A percentile compares a stretch with the other conserved stretches of the same genome.
Conservation (phyloP, 2,888 invertebrate genomes). For the Drosophila longiperda region DNA sequence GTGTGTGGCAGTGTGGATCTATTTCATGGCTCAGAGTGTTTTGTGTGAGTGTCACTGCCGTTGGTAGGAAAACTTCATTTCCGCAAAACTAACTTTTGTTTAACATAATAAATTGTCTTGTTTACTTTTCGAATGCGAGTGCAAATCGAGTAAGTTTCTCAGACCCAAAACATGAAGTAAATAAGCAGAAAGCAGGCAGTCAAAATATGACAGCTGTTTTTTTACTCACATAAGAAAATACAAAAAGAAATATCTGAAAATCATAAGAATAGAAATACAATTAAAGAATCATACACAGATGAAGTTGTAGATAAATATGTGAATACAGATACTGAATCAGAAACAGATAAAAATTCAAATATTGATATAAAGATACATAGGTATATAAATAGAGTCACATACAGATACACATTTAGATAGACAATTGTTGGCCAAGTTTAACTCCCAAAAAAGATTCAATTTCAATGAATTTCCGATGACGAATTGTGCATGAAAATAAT, state of each 20-base stretch:
- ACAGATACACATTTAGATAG: conserved; percentile 3
- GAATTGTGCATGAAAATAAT: conserved; percentile 56
- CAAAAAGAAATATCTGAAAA: background rate
- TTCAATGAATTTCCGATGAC: conserved; percentile 50
- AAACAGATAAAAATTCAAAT: no score
- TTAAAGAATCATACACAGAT: background rate
- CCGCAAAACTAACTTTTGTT: conserved; percentile 80
- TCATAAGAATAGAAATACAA: background rate
- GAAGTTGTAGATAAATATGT: background rate
- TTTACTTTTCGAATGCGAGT: conserved; percentile 70
- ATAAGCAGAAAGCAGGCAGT: background rate
- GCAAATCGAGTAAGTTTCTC: conserved; percentile 44
- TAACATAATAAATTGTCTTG: conserved; percentile 81
- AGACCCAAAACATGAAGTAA: conserved; percentile 19
- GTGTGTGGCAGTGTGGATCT: conserved; percentile 13
- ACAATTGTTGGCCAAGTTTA: conserved; percentile 2
- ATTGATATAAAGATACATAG: background rate
- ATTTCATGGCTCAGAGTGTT: conserved; percentile 1
- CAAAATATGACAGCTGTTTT: conserved; percentile 39
- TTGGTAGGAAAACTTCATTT: conserved; percentile 76
- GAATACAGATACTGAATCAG: no score
- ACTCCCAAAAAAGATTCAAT: conserved; percentile 44
- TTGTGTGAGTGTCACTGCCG: conserved; percentile 61
- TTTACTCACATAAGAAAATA: background rate
- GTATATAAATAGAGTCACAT: background rate